phyloP scores from a whole-genome alignment of 2,113 vertebrate species.

The Sinocyclocheilus anophthalmus region DNA sequence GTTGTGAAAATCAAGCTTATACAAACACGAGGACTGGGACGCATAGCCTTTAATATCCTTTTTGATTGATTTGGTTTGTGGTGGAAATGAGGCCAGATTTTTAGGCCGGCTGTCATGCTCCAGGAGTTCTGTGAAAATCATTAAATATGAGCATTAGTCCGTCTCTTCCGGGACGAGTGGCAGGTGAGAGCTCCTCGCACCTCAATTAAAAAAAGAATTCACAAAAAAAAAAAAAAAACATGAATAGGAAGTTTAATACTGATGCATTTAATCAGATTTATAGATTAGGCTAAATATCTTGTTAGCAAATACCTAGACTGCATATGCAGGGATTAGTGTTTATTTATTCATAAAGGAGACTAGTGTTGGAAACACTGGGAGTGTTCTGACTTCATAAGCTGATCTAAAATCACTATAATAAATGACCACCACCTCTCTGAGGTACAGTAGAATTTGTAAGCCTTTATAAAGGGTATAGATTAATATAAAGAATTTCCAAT shows the following conservation, averaged over 20 bases:
- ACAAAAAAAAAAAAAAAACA: neutral
- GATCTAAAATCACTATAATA: neutral
- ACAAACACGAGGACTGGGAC: conserved; percentile 70
- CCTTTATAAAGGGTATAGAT: neutral
- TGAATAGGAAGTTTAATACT: neutral
- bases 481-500: neutral
- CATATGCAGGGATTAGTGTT: neutral
- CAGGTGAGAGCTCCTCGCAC: conserved; percentile 65
- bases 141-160: conserved; percentile 74
- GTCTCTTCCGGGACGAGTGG: conserved; percentile 71
- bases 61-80: conserved; percentile 65
- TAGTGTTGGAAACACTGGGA: neutral
- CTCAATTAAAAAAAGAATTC: conserved; percentile 61
- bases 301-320: neutral
- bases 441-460: neutral
- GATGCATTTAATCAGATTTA: conserved; percentile 1
- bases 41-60: conserved; percentile 64
- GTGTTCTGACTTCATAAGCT: neutral
- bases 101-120: conserved; percentile 69
- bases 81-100: conserved; percentile 60
- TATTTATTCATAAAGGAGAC: neutral
- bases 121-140: conserved; percentile 76
- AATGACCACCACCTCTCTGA: neutral
- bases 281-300: neutral
- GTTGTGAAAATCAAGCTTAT: conserved; percentile 78